Evolutionary conservation across 2,113 vertebrate genomes (phyloP).

Genomic region (Nothoprocta pentlandii): DNA sequence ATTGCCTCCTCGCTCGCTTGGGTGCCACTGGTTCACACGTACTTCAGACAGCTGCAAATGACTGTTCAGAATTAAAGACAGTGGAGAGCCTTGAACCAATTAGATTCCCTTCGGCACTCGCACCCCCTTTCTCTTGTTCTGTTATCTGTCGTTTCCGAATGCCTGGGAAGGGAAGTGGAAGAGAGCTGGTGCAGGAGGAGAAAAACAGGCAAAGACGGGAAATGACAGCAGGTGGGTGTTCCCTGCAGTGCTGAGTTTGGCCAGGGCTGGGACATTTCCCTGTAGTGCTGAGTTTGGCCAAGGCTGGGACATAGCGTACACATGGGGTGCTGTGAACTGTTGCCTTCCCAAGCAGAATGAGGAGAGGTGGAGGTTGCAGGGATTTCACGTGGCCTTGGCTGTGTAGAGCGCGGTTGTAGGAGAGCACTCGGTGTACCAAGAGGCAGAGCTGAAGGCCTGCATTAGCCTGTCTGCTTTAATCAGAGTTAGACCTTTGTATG

Average conservation of each 20-base stretch:
- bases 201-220: constrained; percentile 5
- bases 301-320: not conserved
- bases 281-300: not conserved
- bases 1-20: constrained; percentile 50
- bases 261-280: not conserved
- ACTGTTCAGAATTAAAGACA: constrained; percentile 49
- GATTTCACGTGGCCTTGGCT: not conserved
- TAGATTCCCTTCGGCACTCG: constrained; percentile 17
- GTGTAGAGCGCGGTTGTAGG: not conserved
- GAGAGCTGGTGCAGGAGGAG: not conserved
- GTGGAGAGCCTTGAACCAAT: constrained; percentile 59
- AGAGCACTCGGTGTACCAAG: not conserved
- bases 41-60: constrained; percentile 52
- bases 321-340: not conserved
- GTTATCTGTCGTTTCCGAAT: constrained; percentile 28
- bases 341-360: not conserved
- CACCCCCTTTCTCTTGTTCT: constrained; percentile 8
- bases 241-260: not conserved
- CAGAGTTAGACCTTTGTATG: not conserved
- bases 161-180: not conserved
- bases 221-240: constrained; percentile 3
- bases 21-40: constrained; percentile 39
- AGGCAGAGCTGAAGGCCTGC: not conserved
- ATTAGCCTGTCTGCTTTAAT: not conserved
- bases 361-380: not conserved